Evolutionary conservation across 1,140 invertebrate species (phyloP).

Genomic region (Periplaneta americana): DNA sequence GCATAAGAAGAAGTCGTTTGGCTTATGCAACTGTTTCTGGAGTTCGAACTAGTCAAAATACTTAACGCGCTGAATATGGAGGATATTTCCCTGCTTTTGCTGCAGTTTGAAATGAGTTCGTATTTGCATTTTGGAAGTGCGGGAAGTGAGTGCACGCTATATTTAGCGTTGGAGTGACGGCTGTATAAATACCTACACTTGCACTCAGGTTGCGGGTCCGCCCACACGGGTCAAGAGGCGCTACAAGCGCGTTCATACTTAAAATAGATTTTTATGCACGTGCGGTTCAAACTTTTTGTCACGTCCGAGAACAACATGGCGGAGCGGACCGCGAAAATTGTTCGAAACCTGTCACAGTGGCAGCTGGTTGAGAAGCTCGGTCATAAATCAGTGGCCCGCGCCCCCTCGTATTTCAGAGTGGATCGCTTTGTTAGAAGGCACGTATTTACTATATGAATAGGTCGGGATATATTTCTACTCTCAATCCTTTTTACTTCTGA

Average conservation of each 20-base stretch:
- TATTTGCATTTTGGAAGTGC: too few relatives aligned
- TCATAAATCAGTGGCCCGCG: not conserved
- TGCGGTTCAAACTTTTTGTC: not conserved
- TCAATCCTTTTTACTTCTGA: not conserved
- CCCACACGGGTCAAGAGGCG: too few relatives aligned
- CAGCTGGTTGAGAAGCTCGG: not conserved
- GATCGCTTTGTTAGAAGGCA: not conserved
- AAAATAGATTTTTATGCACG: not conserved
- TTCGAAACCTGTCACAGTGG: too few relatives aligned
- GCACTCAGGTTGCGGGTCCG: not conserved
- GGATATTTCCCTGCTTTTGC: too few relatives aligned
- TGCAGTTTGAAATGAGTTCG: too few relatives aligned
- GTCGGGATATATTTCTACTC: not conserved
- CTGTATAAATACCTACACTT: not conserved
- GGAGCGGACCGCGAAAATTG: too few relatives aligned
- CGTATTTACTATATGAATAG: not conserved
- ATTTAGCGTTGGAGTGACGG: not conserved
- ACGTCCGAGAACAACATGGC: too few relatives aligned
- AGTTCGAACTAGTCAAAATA: too few relatives aligned
- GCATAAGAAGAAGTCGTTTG: too few relatives aligned
- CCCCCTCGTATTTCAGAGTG: not conserved
- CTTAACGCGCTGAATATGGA: too few relatives aligned
- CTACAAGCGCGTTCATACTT: not conserved
- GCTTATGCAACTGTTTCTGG: too few relatives aligned
- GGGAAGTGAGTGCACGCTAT: too few relatives aligned